Evolutionary conservation across 2,113 vertebrate genomes (phyloP).

Genomic region (Lota lota): DNA sequence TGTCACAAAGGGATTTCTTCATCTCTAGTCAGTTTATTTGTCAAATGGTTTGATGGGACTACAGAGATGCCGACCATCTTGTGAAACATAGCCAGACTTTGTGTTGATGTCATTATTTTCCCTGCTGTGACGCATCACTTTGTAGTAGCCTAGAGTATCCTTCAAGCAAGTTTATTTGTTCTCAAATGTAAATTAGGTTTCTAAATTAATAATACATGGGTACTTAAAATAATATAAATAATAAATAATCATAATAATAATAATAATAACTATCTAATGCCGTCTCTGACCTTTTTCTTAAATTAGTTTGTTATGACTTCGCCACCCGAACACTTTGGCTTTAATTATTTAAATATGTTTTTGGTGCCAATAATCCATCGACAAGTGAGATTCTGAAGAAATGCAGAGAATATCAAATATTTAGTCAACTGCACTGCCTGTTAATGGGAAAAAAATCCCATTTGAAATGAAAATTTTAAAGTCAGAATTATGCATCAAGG

Average conservation of each 20-base stretch:
- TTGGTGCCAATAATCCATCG: conserved; percentile 51
- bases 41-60: no score
- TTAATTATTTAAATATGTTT: conserved; percentile 72
- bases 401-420: conserved; percentile 58
- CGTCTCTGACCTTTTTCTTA: conserved; percentile 56
- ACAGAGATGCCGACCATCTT: no score
- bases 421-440: conserved; percentile 50
- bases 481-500: conserved; percentile 45
- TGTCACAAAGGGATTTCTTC: no score
- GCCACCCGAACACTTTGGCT: conserved; percentile 63
- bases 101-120: no score
- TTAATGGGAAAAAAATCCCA: conserved; percentile 54
- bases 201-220: conserved; percentile 71
- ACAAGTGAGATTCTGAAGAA: conserved; percentile 48
- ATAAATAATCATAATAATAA: no score
- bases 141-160: no score
- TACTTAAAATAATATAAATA: no score
- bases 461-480: conserved; percentile 58
- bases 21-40: no score
- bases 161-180: conserved; percentile 24
- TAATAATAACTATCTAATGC: conserved; percentile 70
- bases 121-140: no score
- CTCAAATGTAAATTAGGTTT: conserved; percentile 58
- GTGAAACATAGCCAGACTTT: no score
- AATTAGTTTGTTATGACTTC: conserved; percentile 65